Percentiles rank a stretch among this genome's conserved stretches.
Evolutionary conservation across 1,140 invertebrate genomes (phyloP).

Genomic region (Caerostris extrusa): DNA sequence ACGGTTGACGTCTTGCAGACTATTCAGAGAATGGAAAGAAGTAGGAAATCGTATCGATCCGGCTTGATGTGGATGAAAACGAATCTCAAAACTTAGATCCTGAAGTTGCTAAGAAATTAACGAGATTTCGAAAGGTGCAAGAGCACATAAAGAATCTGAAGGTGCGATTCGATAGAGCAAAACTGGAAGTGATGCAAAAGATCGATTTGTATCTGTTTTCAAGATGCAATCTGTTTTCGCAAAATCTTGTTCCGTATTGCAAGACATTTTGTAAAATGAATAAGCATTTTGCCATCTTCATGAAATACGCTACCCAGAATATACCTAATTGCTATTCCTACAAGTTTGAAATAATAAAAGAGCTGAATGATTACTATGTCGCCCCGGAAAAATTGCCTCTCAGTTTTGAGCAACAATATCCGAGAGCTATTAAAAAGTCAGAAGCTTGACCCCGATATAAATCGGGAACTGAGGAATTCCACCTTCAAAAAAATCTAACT

Average conservation of each 20-base stretch:
- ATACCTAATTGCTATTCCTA: background rate
- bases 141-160: slow-evolving; percentile 62
- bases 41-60: slow-evolving; percentile 44
- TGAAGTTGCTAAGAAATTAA: background rate
- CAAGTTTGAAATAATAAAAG: slow-evolving; percentile 32
- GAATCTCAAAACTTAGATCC: slow-evolving; percentile 53
- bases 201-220: slow-evolving; percentile 64
- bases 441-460: background rate
- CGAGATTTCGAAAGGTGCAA: slow-evolving; percentile 49
- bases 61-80: slow-evolving; percentile 69
- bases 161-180: slow-evolving; percentile 7
- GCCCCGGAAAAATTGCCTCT: background rate
- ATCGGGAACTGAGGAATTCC: background rate
- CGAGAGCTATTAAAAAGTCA: background rate
- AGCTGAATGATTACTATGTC: slow-evolving; percentile 46
- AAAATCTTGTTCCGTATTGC: slow-evolving; percentile 25
- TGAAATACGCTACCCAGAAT: background rate
- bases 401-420: background rate
- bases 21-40: slow-evolving; percentile 49
- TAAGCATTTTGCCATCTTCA: background rate
- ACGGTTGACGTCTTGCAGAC: slow-evolving; percentile 46
- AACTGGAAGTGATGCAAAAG: slow-evolving; percentile 64
- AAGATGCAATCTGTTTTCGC: slow-evolving; percentile 60
- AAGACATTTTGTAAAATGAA: slow-evolving; percentile 53
- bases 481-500: background rate